Base-by-base conservation (phyloP, 2,888 invertebrate species). In the Idaea straminata region DNA sequence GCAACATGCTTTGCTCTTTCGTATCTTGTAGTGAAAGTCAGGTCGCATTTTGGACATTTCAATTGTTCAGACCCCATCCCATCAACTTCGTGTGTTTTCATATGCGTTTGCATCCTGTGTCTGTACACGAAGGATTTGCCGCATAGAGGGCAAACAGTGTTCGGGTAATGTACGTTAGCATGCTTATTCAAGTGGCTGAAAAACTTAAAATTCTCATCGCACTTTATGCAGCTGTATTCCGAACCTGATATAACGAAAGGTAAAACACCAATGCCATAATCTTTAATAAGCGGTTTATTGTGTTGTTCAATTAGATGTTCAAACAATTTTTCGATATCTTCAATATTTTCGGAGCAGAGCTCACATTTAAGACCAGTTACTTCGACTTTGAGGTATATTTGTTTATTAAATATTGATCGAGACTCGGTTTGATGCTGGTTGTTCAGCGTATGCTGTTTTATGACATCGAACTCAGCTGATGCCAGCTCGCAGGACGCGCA, bases 61-160 rank as follows among this genome's bases (percentile, higher is more conserved):
- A 80, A 82, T 13, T 79, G 64, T 4, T 69, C 62, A 16, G n/a
- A 3, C 64, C 65, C 47, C 10, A 13, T 13, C 13, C 47, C 47
- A 47, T 47, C 47, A 0, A 65, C 62, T 25, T 66, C 69, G 57
- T 69, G 69, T 5, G 69, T 67, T 36, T 64, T 38, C 65, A 69
- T 62, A 38, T 69, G 69, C 25, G 59, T n/a, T 68, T 3, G 70
- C 69, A 15, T 72, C 65, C 65, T 69, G 35, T 59, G 62, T 59
- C 57, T 66, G 61, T 69, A 66, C 0, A 70, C 72, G 57, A 73
- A 73, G 6, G 86, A 80, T 77, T 91, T 91, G 1, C 91, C 91
- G 66, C 92, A 92, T 62, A 84, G 81, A 47, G 82, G 85, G 64
- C 92, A 92, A 7, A 92, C 88, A 64, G 87, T 86, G 62, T 89